These are phyloP conservation scores for Netelia melanura DNA, from an alignment of 2,888 invertebrate genomes.

Conservation along the genomic window DNA sequence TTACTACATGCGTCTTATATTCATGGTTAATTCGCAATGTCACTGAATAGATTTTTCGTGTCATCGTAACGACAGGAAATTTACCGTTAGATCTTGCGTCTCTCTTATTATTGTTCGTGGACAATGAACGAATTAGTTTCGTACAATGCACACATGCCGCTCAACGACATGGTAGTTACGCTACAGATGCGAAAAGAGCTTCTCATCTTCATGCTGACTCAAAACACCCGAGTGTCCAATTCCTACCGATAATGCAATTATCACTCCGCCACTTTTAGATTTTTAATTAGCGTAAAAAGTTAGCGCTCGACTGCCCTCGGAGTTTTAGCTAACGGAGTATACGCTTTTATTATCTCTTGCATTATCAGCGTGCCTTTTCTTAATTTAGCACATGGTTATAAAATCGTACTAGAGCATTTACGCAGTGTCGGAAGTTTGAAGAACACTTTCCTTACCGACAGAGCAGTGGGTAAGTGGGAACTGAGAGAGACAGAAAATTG, in stretches of 20 bases:
- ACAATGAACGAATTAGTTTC: conserved; percentile 41
- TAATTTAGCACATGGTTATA: too few relatives aligned
- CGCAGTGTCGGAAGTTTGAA: neutral
- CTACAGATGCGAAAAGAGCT: neutral
- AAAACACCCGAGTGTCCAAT: neutral
- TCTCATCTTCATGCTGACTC: conserved; percentile 21
- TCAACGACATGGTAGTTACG: conserved; percentile 21
- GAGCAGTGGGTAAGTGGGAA: neutral
- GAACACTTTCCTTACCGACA: neutral
- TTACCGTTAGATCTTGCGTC: conserved; percentile 28
- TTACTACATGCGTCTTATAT: too few relatives aligned
- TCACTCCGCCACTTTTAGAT: neutral
- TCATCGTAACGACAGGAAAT: conserved; percentile 42
- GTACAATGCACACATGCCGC: conserved; percentile 9
- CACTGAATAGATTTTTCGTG: neutral
- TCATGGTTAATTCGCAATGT: neutral
- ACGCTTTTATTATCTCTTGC: too few relatives aligned
- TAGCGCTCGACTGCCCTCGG: too few relatives aligned
- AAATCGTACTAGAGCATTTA: too few relatives aligned
- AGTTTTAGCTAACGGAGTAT: too few relatives aligned
- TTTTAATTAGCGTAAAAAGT: too few relatives aligned
- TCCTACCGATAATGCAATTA: conserved; percentile 17
- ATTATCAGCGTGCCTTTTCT: too few relatives aligned
- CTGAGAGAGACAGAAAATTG: neutral
- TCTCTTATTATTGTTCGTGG: conserved; percentile 21